Conservation (phyloP, 2,888 invertebrate genomes). For the Rhagonycha fulva region DNA sequence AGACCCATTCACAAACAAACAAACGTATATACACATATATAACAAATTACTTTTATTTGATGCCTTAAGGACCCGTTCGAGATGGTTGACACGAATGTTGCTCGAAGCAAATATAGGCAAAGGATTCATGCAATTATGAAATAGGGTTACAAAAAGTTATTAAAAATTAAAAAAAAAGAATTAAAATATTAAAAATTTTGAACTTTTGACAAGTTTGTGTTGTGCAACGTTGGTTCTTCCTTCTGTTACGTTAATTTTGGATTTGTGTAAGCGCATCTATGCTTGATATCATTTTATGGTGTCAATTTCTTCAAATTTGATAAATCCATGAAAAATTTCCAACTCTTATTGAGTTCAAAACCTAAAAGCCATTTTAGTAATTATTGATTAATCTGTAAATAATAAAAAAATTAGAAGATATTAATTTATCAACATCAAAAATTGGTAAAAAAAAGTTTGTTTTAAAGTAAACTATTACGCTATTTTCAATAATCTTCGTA, state of each 20-base stretch:
- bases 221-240: conserved; percentile 85
- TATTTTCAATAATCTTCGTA: neutral
- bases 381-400: neutral
- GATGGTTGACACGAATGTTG: too few species aligned
- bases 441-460: neutral
- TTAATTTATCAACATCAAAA: neutral
- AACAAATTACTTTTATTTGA: neutral
- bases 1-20: too few species aligned
- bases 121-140: too few species aligned
- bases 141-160: too few species aligned
- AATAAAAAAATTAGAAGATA: neutral
- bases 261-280: conserved; percentile 72
- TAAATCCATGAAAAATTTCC: conserved; percentile 67
- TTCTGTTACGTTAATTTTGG: conserved; percentile 83
- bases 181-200: too few species aligned
- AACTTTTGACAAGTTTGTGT: conserved; percentile 70
- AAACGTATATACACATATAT: neutral
- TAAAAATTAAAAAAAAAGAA: too few species aligned
- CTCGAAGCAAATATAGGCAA: too few species aligned
- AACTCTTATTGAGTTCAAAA: conserved; percentile 71
- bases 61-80: conserved; percentile 74
- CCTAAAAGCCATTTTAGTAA: conserved; percentile 54
- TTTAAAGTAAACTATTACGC: neutral
- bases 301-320: conserved; percentile 71
- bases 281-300: conserved; percentile 47